Percentiles rank a stretch among this genome's conserved stretches.
phyloP scores from a whole-genome alignment of 2,888 invertebrate species.

The Entomobrya multifasciata region DNA sequence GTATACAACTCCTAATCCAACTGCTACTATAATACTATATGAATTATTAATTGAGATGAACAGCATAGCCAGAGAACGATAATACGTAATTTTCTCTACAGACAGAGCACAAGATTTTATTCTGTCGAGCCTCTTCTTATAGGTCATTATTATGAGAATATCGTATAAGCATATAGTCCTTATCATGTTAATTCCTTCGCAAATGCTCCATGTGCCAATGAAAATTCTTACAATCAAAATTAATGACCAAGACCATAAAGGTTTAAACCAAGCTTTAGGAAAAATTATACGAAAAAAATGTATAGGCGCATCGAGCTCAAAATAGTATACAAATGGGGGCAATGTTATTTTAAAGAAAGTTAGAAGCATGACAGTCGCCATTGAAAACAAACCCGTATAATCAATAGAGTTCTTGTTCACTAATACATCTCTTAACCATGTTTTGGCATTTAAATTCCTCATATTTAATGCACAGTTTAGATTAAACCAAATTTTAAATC shows the following conservation, averaged over 20 bases:
- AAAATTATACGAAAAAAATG: neutral
- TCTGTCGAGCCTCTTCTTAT: neutral
- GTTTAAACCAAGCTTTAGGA: neutral
- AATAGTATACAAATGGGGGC: neutral
- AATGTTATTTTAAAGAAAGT: no score
- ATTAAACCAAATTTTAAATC: no score
- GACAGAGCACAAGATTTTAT: neutral
- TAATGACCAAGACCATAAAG: neutral
- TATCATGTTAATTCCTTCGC: neutral
- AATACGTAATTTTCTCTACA: neutral
- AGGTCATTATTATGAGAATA: neutral
- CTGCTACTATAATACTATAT: neutral
- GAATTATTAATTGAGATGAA: neutral
- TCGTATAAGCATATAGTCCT: neutral
- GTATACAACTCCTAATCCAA: neutral
- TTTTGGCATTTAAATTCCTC: neutral
- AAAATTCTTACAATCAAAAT: neutral
- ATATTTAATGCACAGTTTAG: neutral
- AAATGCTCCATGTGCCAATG: neutral
- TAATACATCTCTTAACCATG: neutral
- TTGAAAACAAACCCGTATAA: no score
- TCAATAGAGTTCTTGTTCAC: no score
- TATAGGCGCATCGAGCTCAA: slow-evolving; percentile 1
- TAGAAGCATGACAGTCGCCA: no score
- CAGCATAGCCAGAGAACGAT: neutral